Base-by-base conservation (phyloP, 2,797 vertebrate genomes). In the Synanceia verrucosa region DNA sequence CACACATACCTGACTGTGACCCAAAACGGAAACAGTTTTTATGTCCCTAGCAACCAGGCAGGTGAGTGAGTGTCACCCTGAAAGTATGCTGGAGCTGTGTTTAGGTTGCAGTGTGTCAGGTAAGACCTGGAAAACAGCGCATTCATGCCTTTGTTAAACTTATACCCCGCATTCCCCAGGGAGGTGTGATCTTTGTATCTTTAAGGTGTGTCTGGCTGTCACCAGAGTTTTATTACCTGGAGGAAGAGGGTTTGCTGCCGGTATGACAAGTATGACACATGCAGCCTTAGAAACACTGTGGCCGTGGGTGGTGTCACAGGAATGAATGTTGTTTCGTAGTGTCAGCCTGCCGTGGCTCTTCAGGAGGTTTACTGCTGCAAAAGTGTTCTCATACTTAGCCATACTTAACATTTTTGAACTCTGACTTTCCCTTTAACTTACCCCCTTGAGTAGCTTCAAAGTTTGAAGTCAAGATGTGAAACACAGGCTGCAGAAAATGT, bases 201-300 rank as follows among this genome's bases (percentile, higher is more conserved):
- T 57, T 57, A 52, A 84, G 78, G 86, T 88, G 83, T 88, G 89
- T 79, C 69, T 58, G 48, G 37, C 28, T 86, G 78, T 82, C 76
- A 50, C 51, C 13, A 41, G 33, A 41, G 61, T 44, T 52, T 60
- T 36, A 79, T 77, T 64, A 76, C 43, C 18, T 53, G 57, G 29
- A 73, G 61, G 24, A 73, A 39, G 72, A 31, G n/a, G 68, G 70
- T 53, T 55, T 65, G 51, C 26, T 23, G 39, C 56, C 58, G 75
- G 86, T 73, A 86, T 73, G 82, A 68, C 76, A 81, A 28, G 79
- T 57, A 86, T 83, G 83, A 70, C 73, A 83, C 47, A 60, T 9
- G 2, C 28, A 57, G 33, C 41, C 70, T 47, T 16, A 26, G 48
- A 53, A 1, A 24, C 68, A 87, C 82, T 75, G 61, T 64, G 78